Conservation (phyloP, 2,888 invertebrate genomes). For the Aelia acuminata region DNA sequence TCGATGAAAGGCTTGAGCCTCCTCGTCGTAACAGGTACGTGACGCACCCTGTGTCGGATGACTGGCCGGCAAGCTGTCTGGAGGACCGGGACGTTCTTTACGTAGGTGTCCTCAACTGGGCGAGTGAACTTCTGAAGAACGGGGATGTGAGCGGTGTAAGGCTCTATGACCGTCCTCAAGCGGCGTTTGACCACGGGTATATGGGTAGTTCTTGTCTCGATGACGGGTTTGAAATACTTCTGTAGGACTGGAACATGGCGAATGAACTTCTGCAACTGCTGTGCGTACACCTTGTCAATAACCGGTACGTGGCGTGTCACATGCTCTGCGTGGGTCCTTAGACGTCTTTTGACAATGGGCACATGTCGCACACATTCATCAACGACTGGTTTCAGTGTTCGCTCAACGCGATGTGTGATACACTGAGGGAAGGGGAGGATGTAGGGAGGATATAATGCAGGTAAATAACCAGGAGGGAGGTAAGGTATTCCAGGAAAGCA, state of each 20-base stretch:
- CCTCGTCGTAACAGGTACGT: conserved; percentile 62
- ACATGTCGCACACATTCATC: conserved; percentile 62
- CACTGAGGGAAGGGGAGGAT: conserved; percentile 54
- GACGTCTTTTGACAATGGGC: conserved; percentile 61
- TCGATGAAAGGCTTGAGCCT: conserved; percentile 62
- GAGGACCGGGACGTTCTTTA: conserved; percentile 63
- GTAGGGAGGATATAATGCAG: conserved; percentile 8
- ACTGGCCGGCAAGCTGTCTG: conserved; percentile 61
- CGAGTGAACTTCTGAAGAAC: conserved; percentile 60
- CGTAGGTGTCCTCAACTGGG: conserved; percentile 62
- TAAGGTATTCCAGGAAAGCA: conserved; percentile 31
- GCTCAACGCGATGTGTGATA: conserved; percentile 57
- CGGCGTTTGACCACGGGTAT: conserved; percentile 62
- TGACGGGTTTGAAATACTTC: conserved; percentile 58
- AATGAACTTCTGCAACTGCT: conserved; percentile 61
- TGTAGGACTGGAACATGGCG: conserved; percentile 61
- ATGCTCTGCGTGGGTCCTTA: conserved; percentile 54
- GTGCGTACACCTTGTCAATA: conserved; percentile 59
- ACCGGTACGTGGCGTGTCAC: conserved; percentile 62
- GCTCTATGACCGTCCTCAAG: conserved; percentile 62
- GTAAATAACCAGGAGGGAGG: conserved; percentile 54
- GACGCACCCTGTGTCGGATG: conserved; percentile 59
- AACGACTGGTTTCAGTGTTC: conserved; percentile 60
- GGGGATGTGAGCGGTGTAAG: conserved; percentile 64
- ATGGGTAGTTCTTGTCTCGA: conserved; percentile 62